phyloP scores from a whole-genome alignment of 2,888 invertebrate genomes.

The Diloba caeruleocephala region DNA sequence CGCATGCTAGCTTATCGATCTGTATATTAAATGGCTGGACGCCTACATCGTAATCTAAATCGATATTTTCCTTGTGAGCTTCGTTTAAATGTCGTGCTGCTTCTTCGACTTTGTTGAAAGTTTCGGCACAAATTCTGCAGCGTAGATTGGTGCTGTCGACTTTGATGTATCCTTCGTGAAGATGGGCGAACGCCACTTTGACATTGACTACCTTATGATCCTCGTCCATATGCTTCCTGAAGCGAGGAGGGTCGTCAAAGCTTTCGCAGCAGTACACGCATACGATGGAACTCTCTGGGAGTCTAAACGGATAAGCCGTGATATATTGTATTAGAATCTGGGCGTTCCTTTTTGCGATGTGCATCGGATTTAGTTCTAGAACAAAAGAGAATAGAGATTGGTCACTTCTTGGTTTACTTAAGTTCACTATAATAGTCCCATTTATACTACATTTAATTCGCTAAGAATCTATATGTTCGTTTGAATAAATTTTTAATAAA shows the following conservation, averaged over 20 bases:
- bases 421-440: conserved; percentile 16
- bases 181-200: conserved; percentile 56
- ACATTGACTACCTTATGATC: conserved; percentile 54
- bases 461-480: neutral
- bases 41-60: conserved; percentile 64
- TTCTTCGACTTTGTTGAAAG: conserved; percentile 56
- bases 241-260: conserved; percentile 59
- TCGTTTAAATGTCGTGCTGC: conserved; percentile 63
- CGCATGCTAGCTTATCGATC: conserved; percentile 61
- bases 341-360: conserved; percentile 76
- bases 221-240: conserved; percentile 61
- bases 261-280: conserved; percentile 76
- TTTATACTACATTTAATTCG: conserved; percentile 4
- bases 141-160: conserved; percentile 71
- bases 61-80: conserved; percentile 60
- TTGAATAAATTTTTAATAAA: too few relatives aligned
- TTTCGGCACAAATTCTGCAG: conserved; percentile 66
- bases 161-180: conserved; percentile 58
- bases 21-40: conserved; percentile 71
- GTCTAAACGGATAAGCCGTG: conserved; percentile 77
- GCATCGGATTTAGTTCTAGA: conserved; percentile 76
- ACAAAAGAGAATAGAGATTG: conserved; percentile 72
- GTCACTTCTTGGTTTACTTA: conserved; percentile 43
- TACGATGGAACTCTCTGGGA: conserved; percentile 71
- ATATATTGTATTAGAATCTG: conserved; percentile 72